phyloP scores from a whole-genome alignment of 2,797 vertebrate genomes.

The Periophthalmus magnuspinnatus region DNA sequence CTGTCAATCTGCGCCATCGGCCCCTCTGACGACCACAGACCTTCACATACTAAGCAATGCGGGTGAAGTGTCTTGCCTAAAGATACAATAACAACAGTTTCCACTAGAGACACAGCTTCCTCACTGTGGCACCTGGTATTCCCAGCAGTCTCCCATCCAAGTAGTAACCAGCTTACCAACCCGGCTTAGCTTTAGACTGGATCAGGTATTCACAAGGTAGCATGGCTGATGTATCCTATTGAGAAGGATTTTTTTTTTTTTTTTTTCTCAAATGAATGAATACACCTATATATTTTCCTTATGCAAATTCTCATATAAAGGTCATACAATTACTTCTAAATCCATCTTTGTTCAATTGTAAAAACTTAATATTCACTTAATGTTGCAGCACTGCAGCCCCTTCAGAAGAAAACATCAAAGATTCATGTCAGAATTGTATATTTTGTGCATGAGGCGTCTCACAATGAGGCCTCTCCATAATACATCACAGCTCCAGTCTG shows the following conservation, averaged over 20 bases:
- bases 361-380: neutral
- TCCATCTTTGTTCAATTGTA: neutral
- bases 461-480: conserved; percentile 13
- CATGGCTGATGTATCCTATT: too few relatives aligned
- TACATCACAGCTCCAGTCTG: conserved; percentile 15
- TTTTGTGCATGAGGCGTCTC: conserved; percentile 17
- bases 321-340: neutral
- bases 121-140: too few relatives aligned
- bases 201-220: too few relatives aligned
- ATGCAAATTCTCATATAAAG: neutral
- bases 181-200: neutral
- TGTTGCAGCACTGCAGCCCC: neutral
- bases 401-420: conserved; percentile 1
- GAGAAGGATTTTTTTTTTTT: too few relatives aligned
- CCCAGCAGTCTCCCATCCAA: neutral
- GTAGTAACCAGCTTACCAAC: neutral
- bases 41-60: too few relatives aligned
- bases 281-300: neutral
- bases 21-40: too few relatives aligned
- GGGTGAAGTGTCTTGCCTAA: too few relatives aligned
- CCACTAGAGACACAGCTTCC: too few relatives aligned
- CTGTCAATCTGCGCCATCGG: too few relatives aligned
- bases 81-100: too few relatives aligned
- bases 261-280: neutral
- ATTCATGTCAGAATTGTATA: neutral